Evolutionary conservation across 2,797 vertebrate species (phyloP), one percentile per base, ranked within the genome.

Genomic region (Anas bahamensis): DNA sequence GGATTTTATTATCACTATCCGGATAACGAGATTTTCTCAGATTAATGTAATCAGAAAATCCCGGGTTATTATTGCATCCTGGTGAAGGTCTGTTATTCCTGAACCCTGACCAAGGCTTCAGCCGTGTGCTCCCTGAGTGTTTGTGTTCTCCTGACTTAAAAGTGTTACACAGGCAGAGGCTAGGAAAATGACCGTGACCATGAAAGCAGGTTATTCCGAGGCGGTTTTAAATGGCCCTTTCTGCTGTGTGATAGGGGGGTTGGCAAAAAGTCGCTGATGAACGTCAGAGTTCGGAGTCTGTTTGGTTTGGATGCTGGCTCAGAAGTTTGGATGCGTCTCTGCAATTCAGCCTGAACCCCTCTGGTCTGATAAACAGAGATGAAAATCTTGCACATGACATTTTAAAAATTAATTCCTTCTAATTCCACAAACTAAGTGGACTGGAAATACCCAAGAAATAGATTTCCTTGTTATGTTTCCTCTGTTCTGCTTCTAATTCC

Each of bases 31-130:
- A 46, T 86, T 87, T 94, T 94, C 77, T 72, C 78, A 66, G 88
- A 55, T 56, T 21, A 94, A 94, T 64, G 64, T 90, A 92, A 93
- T 94, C 72, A 86, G 95, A 91, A 96, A 83, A 88, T 46, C 64
- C 59, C 83, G 81, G 88, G 79, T 89, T 91, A 59, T 94, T 94
- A 50, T 95, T 95, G 60, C 61, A n/a, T 31, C 26, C 28, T 91
- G 91, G 66, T 93, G 14, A 59, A 13, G 7, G 71, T 79, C 91
- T 88, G 69, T 86, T 85, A 61, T 61, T 97, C 57, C 96, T 94
- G 86, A 94, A 72, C 75, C 14, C 56, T 18, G 48, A 88, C 83
- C 92, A 83, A 66, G 89, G 56, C 59, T 80, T 60, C 4, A 50
- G 66, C 85, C 70, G n/a, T 83, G 39, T 89, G 83, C 87, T 79